Conservation (phyloP, 2,797 vertebrate genomes). For the Macropodus opercularis region DNA sequence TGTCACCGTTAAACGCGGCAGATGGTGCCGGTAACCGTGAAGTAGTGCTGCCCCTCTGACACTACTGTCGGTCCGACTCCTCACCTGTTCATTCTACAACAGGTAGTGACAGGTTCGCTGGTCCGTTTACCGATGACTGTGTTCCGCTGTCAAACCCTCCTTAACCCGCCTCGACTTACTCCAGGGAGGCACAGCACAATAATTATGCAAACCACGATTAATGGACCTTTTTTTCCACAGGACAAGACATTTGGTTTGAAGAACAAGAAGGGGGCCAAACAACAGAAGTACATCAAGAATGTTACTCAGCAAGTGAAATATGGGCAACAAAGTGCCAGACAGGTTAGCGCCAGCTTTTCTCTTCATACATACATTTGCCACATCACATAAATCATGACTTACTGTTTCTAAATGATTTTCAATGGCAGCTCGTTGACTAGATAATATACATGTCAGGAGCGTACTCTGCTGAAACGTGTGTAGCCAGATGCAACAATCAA, state of each 20-base stretch:
- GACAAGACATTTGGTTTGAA: conserved; percentile 99
- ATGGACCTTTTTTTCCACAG: conserved; percentile 69
- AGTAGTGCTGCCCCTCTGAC: accelerated
- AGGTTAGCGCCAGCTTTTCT: conserved; percentile 44
- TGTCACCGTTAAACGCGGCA: background rate
- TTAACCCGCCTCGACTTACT: background rate
- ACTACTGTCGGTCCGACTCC: too few relatives aligned
- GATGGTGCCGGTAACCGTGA: accelerated
- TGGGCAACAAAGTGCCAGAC: conserved; percentile 71
- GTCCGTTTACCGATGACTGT: too few relatives aligned
- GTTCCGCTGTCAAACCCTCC: too few relatives aligned
- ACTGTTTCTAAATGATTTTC: background rate
- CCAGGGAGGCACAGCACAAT: background rate
- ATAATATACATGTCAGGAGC: background rate
- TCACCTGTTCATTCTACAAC: background rate
- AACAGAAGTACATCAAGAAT: conserved; percentile 98
- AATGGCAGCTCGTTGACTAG: background rate
- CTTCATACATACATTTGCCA: too few relatives aligned
- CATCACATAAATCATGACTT: background rate
- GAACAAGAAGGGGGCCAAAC: conserved; percentile 98
- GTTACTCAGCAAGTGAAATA: conserved; percentile 96
- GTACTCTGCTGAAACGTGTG: background rate
- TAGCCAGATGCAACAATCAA: too few relatives aligned
- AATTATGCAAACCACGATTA: background rate
- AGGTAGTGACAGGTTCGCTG: too few relatives aligned